Evolutionary conservation across 2,797 vertebrate species (phyloP).

Genomic region (Morus bassanus): DNA sequence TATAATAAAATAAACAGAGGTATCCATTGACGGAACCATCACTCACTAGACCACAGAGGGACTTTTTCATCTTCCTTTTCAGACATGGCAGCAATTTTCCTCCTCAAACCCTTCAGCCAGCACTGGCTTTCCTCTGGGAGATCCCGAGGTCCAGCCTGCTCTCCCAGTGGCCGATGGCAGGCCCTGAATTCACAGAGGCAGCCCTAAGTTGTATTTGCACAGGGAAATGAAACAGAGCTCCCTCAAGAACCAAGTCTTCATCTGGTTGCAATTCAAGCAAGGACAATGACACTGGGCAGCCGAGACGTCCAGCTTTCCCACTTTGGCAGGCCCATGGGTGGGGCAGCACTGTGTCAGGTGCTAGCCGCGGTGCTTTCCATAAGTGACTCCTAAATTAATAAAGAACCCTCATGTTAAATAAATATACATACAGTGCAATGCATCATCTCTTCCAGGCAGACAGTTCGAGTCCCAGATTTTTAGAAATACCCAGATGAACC

Average conservation of each 20-base stretch:
- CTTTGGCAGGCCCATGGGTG: accelerated
- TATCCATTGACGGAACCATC: not conserved
- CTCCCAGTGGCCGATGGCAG: not conserved
- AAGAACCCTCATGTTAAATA: not conserved
- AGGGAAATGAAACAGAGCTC: not conserved
- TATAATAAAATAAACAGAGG: not conserved
- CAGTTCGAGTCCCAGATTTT: not conserved
- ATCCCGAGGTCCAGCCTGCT: not conserved
- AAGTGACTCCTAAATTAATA: not conserved
- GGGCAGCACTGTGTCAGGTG: not conserved
- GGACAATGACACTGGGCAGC: not conserved
- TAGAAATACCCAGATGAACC: not conserved
- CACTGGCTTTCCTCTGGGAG: not conserved
- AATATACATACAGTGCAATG: not conserved
- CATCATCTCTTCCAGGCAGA: not conserved
- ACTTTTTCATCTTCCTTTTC: not conserved
- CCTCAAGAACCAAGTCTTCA: not conserved
- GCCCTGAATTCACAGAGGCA: not conserved
- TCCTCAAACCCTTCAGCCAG: not conserved
- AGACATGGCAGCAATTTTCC: not conserved
- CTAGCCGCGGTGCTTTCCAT: not conserved
- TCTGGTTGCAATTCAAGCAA: not conserved
- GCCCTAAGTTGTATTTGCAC: not conserved
- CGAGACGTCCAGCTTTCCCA: not conserved
- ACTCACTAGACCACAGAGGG: not conserved